Conservation (phyloP, 2,113 vertebrate genomes). For the Muntiacus reevesi region DNA sequence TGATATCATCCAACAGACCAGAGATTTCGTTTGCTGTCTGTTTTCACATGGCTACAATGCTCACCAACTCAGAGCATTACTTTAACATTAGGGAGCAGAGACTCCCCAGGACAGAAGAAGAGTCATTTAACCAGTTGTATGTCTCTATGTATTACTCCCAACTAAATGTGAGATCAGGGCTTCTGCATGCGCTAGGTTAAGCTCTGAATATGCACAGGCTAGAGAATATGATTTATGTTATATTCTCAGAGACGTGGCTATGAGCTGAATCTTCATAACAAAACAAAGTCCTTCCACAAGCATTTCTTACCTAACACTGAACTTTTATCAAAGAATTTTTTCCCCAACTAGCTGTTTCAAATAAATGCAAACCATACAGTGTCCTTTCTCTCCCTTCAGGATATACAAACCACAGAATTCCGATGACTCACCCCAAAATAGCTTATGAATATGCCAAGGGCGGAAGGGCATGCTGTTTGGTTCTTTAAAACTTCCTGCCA, state of each 20-base stretch:
- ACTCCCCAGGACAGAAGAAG: background rate
- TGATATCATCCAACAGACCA: background rate
- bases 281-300: slow-evolving; percentile 16
- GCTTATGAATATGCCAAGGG: slow-evolving; percentile 78
- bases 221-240: background rate
- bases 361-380: slow-evolving; percentile 75
- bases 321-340: slow-evolving; percentile 67
- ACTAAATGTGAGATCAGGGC: background rate
- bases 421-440: slow-evolving; percentile 82
- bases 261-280: slow-evolving; percentile 22
- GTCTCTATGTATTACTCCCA: background rate
- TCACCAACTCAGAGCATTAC: background rate
- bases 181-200: background rate
- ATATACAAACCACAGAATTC: slow-evolving; percentile 88
- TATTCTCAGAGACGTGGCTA: background rate
- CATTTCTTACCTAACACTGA: slow-evolving; percentile 68
- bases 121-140: background rate
- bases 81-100: background rate
- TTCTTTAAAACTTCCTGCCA: slow-evolving; percentile 85
- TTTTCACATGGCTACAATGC: background rate
- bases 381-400: slow-evolving; percentile 78
- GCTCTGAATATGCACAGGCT: background rate
- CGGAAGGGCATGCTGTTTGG: slow-evolving; percentile 83
- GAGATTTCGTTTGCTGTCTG: background rate
- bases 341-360: slow-evolving; percentile 66